These are phyloP conservation scores for Brachyptera putata DNA, from an alignment of 2,888 invertebrate genomes.

Conservation along the genomic window DNA sequence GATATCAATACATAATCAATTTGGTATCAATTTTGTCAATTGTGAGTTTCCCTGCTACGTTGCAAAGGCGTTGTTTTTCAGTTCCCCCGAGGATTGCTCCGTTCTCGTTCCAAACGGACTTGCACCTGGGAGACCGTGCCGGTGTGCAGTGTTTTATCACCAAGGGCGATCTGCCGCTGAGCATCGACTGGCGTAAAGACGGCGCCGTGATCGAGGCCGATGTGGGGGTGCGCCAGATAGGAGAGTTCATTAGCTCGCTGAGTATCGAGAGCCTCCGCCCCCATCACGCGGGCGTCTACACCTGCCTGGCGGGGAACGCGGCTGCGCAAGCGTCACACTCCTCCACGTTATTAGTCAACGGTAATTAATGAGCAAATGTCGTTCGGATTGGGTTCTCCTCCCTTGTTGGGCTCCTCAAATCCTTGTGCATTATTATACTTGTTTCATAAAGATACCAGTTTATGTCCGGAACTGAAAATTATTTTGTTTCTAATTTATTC, in stretches of 20 bases:
- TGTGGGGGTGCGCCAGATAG: conserved; percentile 36
- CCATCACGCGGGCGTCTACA: conserved; percentile 35
- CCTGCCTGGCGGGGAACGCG: conserved; percentile 34
- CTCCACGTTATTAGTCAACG: conserved; percentile 39
- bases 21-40: background rate
- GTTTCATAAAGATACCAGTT: too few species aligned
- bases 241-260: conserved; percentile 38
- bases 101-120: conserved; percentile 43
- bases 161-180: conserved; percentile 39
- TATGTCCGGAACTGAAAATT: too few species aligned
- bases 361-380: conserved; percentile 35
- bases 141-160: conserved; percentile 41
- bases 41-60: background rate
- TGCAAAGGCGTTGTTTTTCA: conserved; percentile 33
- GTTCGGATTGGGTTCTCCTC: background rate
- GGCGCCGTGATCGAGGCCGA: conserved; percentile 36
- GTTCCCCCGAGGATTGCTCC: conserved; percentile 44
- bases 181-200: conserved; percentile 42
- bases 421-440: too few species aligned
- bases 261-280: conserved; percentile 35
- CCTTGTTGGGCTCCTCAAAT: too few species aligned
- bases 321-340: conserved; percentile 37
- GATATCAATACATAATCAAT: too few species aligned
- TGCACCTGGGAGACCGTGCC: conserved; percentile 41
- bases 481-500: too few species aligned